Evolutionary conservation across 2,797 vertebrate species (phyloP), one percentile per base, ranked within the genome.

Genomic region (Melanitta fusca): DNA sequence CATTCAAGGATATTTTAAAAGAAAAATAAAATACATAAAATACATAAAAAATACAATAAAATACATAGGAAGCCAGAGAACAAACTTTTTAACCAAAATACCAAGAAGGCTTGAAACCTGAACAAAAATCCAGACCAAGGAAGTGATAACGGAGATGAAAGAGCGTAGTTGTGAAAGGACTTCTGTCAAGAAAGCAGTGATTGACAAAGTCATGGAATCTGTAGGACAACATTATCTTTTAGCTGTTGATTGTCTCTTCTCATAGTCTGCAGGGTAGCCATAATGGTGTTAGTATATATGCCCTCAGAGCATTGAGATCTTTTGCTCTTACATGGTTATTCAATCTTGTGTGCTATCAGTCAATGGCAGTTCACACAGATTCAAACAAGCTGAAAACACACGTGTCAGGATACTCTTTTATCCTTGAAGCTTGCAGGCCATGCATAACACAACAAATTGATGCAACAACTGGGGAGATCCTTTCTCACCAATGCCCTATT

Each of bases 341-440:
- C 18, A 28, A 6, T 4, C 9, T 21, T 58, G 10, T 41, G 8
- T 1, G 0, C 24, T 43, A 16, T 12, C 36, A 71, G 27, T 36
- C 3, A 43, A 25, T 13, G 18, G 11, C 7, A 30, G 2, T 39
- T 20, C 27, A 53, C 17, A 27, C 49, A 54, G 20, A 43, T 30
- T 17, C 8, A 36, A 73, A 25, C 25, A 56, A 68, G 8, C 3
- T 47, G 45, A 47, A 47, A 47, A 47, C 45, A 47, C 45, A 45
- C 5, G 21, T 61, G 3, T 47, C 13, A 38, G 14, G 5, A 21
- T 43, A 38, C 7, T 49, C 18, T 10, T 47, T 11, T 5, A 36
- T 16, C 12, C 24, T 51, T 34, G 43, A 32, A 78, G 34, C 7
- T 10, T 62, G 3, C 10, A 34, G 64, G 9, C 11, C 7, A 6